These are phyloP conservation scores for Latheticus oryzae DNA, from an alignment of 2,888 invertebrate genomes.

Conservation along the genomic window DNA sequence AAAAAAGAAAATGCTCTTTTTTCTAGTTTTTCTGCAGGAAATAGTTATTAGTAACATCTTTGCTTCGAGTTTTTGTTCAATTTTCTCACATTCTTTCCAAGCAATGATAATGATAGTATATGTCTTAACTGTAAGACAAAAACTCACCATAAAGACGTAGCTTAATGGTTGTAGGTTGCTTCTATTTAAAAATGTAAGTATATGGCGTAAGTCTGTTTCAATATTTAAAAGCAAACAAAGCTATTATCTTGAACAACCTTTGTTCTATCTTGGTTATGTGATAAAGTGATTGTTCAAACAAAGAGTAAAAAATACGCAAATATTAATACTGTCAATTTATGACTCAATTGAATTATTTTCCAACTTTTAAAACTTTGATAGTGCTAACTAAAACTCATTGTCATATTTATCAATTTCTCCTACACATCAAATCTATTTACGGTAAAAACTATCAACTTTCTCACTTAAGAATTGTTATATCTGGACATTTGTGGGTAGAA, in stretches of 20 bases:
- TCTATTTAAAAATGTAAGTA: constrained; percentile 20
- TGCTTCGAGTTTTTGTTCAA: constrained; percentile 3
- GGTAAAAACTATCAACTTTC: constrained; percentile 16
- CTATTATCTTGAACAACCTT: constrained; percentile 27
- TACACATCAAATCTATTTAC: constrained; percentile 18
- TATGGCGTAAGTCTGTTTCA: constrained; percentile 27
- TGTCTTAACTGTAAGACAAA: constrained; percentile 4
- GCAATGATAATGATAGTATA: constrained; percentile 17
- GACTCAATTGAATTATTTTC: too few species aligned
- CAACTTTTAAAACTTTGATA: too few species aligned
- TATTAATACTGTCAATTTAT: too few species aligned
- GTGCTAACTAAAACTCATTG: constrained; percentile 17
- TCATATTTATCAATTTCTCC: constrained; percentile 29
- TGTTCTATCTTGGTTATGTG: constrained; percentile 14
- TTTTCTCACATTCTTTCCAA: constrained; percentile 1
- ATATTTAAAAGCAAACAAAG: constrained; percentile 31
- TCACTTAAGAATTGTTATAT: constrained; percentile 8
- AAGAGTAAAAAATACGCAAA: constrained; percentile 24
- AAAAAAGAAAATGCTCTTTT: too few species aligned
- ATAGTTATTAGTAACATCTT: constrained; percentile 12
- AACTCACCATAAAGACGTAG: constrained; percentile 15
- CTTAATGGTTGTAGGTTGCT: constrained; percentile 17
- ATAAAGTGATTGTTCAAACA: constrained; percentile 30
- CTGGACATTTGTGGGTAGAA: constrained; percentile 12
- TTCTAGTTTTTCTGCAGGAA: too few species aligned